Base-by-base conservation (phyloP, 92 coral and sea anemone genomes). In the Phymanthus crucifer region DNA sequence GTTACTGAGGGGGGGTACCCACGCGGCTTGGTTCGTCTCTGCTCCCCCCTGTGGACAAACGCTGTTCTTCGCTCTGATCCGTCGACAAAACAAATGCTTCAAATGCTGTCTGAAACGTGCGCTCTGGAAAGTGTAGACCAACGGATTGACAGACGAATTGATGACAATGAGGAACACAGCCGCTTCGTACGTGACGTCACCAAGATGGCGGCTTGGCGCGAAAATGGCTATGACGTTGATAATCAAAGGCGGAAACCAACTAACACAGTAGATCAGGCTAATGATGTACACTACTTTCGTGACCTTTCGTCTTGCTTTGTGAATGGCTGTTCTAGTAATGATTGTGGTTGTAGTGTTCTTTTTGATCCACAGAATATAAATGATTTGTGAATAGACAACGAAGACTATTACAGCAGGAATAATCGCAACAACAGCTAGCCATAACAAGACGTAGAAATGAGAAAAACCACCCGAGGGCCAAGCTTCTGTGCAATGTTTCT, bases 111-210 rank as follows among this genome's bases (percentile, higher is more conserved):
- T 56, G 69, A 84, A 84, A 17, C 71, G 77, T 52, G 67, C 83
- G 77, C 83, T 77, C 54, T 84, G 83, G 18, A 84, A 84, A 6
- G 87, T 78, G 45, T 84, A 84, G 78, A 78, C 74, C 72, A 84
- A 76, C 47, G 87, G 87, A 24, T 84, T 84, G 67, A 84, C 78
- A 10, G 83, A 77, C 40, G 87, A 75, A 52, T 84, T 84, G 23
- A 84, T 77, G 32, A 78, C 74, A 6, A 84, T 73, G n/a, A 84
- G 66, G 14, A 84, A 68, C 19, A 77, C 83, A 1, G 87, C 56
- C 47, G 74, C 83, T 38, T 70, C 26, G 38, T 84, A 66, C 1
- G 83, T 70, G 78, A 78, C 80, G 72, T 84, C 78, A 43, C 80
- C 61, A 33, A 82, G 52, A 43, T n/a, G 34, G 18, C 72, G 80